Conservation (phyloP, 2,113 vertebrate species). For the Trachemys scripta region DNA sequence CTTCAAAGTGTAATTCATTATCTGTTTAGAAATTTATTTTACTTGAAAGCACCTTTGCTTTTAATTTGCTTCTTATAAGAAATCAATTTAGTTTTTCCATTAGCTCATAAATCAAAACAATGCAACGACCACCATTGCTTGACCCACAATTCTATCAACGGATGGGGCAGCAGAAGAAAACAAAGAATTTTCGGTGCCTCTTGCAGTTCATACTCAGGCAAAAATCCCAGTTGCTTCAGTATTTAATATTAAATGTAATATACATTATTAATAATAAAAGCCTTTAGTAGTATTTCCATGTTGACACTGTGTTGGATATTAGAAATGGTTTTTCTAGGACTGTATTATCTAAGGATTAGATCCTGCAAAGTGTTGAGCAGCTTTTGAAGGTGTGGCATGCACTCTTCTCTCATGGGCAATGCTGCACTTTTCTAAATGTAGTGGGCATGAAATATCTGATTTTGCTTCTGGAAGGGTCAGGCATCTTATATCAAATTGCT, state of each 20-base stretch:
- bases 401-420: not conserved
- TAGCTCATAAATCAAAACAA: conserved; percentile 6
- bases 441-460: not conserved
- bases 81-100: not conserved
- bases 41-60: not conserved
- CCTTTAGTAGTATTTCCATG: not conserved
- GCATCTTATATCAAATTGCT: not conserved
- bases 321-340: not conserved
- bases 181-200: not conserved
- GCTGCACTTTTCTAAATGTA: not conserved
- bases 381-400: rapidly evolving
- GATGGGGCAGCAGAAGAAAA: not conserved
- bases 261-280: not conserved
- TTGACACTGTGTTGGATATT: not conserved
- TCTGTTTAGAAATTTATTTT: conserved; percentile 20
- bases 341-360: not conserved
- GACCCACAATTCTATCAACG: not conserved
- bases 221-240: not conserved
- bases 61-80: not conserved
- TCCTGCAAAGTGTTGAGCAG: not conserved
- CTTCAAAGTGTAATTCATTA: not conserved
- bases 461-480: not conserved
- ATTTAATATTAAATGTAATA: not conserved
- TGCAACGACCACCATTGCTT: not conserved
- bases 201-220: not conserved